phyloP scores from a whole-genome alignment of 64 coral and sea anemone genomes.

The Acropora tenuis region DNA sequence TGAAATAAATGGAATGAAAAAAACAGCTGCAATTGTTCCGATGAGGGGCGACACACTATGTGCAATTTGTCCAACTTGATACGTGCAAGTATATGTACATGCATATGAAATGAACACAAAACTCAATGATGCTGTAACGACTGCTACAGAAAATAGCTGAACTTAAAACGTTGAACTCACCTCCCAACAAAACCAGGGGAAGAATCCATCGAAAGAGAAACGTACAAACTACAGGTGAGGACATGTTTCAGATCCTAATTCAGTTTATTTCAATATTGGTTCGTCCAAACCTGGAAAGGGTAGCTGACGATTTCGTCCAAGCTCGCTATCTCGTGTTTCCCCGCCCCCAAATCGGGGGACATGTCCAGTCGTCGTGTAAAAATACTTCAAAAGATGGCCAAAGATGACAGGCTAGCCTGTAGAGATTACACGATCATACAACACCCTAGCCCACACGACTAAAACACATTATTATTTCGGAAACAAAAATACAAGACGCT shows the following conservation, averaged over 20 bases:
- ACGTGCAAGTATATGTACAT: no score
- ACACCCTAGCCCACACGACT: neutral
- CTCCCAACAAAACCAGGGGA: constrained; percentile 58
- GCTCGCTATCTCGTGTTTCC: neutral
- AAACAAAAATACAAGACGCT: neutral
- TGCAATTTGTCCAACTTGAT: no score
- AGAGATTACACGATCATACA: neutral
- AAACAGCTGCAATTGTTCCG: neutral
- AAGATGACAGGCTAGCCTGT: neutral
- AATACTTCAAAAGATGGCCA: neutral
- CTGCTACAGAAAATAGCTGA: neutral
- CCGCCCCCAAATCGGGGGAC: constrained; percentile 29
- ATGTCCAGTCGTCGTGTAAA: neutral
- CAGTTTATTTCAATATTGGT: neutral
- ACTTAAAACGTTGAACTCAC: constrained; percentile 13
- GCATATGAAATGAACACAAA: neutral
- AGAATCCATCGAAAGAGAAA: constrained; percentile 64
- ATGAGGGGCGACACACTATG: no score
- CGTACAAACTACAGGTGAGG: constrained; percentile 51
- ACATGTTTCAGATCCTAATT: neutral
- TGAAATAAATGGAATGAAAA: neutral
- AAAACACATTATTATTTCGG: neutral
- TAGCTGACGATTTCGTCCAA: neutral
- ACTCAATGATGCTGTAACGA: neutral
- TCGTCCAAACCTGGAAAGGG: neutral